Evolutionary conservation across 2,113 vertebrate genomes (phyloP), one percentile per base, ranked within the genome.

Genomic region (Syngnathoides biaculeatus): DNA sequence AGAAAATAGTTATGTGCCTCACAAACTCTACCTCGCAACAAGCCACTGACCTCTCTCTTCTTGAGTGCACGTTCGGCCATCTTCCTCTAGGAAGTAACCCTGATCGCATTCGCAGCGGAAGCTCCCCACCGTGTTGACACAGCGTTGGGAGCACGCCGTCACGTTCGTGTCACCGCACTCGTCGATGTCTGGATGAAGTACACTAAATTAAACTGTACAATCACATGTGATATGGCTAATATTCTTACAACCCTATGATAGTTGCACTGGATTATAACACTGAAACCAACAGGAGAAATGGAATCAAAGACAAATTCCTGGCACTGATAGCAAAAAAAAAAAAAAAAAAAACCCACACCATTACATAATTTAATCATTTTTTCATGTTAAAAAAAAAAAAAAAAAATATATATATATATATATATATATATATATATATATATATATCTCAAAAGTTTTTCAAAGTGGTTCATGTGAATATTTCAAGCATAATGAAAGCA

Each of bases 61-160:
- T 79, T 90, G 93, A 82, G 90, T 94, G 90, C 97, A 99, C 0
- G 94, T 95, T 86, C 79, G 94, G 61, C 94, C 93, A 0, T 97
- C 94, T 9, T 94, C 94, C 75, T 94, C 94, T 71, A 90, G 93
- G 80, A 90, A 81, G 15, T 92, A 96, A 62, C 94, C 96, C 42
- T 91, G 93, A 0, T 92, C 92, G 77, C 96, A 98, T 65, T 94
- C 93, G 0, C 97, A 99, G 86, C 89, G 94, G 90, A 94, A 98
- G 90, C 95, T 96, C 83, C 96, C 97, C 39, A 86, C 9, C 0
- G 95, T 92, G 88, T 99, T 99, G 79, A 95, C 8, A 64, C 97
- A 98, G 83, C 93, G 86, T 77, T 98, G 96, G 14, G 95, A 93
- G 66, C 96, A 99, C 0, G 92, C 84, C 0, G 93, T 95, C 74